A percentile compares a stretch with the other conserved stretches of the same genome.
phyloP scores from a whole-genome alignment of 2,113 vertebrate genomes.

The Rhinoptilus africanus region DNA sequence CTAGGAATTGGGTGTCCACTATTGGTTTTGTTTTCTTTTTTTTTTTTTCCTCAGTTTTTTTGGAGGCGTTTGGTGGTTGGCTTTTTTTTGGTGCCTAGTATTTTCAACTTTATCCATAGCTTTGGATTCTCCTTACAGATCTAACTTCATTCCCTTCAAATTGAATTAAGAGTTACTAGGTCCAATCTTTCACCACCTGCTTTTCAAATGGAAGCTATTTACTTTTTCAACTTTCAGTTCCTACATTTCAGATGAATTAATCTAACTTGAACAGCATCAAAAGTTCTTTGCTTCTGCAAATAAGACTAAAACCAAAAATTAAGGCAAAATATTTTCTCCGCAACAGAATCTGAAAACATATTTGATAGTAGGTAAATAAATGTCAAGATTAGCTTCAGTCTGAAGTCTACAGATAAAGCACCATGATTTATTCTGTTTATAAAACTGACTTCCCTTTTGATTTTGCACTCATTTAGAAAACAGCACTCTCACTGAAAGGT shows the following conservation, averaged over 20 bases:
- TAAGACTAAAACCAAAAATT: neutral
- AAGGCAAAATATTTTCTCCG: constrained; percentile 3
- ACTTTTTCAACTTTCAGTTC: neutral
- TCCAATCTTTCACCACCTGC: neutral
- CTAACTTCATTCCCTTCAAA: neutral
- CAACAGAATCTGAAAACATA: neutral
- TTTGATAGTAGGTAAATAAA: neutral
- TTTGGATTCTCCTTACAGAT: neutral
- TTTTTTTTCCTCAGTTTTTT: neutral
- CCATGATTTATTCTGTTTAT: neutral
- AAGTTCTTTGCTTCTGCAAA: neutral
- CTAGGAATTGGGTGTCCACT: neutral
- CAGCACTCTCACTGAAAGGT: neutral
- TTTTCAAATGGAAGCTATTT: neutral
- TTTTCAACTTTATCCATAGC: neutral
- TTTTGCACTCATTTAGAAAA: neutral
- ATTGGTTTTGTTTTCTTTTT: neutral
- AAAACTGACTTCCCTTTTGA: neutral
- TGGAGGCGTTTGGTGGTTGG: rapidly evolving
- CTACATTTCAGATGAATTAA: neutral
- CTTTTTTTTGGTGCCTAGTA: neutral
- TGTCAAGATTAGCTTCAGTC: neutral
- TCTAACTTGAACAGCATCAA: neutral
- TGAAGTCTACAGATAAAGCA: neutral
- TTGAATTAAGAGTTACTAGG: neutral